Conservation (phyloP, 2,797 vertebrate genomes). For the Iguana delicatissima region DNA sequence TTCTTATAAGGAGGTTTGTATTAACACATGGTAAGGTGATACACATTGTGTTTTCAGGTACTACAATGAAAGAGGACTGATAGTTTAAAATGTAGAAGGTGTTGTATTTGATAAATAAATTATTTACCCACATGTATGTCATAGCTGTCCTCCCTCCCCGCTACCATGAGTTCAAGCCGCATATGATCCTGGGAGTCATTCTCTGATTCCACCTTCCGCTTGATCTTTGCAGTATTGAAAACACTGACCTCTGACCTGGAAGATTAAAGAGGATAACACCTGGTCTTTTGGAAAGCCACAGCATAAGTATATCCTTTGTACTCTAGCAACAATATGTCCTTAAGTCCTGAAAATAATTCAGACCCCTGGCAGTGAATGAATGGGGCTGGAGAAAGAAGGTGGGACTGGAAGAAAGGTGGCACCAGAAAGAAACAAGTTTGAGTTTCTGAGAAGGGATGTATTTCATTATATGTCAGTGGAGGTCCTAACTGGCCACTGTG, state of each 20-base stretch:
- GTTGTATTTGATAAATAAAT: neutral
- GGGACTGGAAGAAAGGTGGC: too few species aligned
- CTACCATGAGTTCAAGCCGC: neutral
- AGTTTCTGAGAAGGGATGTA: neutral
- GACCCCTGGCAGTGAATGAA: neutral
- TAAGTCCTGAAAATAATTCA: conserved; percentile 4
- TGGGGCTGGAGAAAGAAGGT: neutral
- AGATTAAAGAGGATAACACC: conserved; percentile 44
- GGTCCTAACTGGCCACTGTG: neutral
- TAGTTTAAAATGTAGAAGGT: neutral
- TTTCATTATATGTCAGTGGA: neutral
- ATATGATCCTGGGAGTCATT: neutral
- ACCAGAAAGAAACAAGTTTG: neutral
- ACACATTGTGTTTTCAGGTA: neutral
- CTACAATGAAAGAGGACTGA: neutral
- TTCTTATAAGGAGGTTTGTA: neutral
- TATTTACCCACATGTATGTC: too few species aligned
- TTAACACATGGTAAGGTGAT: neutral
- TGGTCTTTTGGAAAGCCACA: conserved; percentile 38
- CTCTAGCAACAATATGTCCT: conserved; percentile 22
- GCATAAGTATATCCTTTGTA: conserved; percentile 33
- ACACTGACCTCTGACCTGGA: conserved; percentile 32
- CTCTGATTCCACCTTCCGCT: conserved; percentile 24
- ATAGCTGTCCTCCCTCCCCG: too few species aligned
- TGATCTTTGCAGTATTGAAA: conserved; percentile 19